phyloP scores from a whole-genome alignment of 92 coral and sea anemone genomes.

The Palythoa caribaeorum region DNA sequence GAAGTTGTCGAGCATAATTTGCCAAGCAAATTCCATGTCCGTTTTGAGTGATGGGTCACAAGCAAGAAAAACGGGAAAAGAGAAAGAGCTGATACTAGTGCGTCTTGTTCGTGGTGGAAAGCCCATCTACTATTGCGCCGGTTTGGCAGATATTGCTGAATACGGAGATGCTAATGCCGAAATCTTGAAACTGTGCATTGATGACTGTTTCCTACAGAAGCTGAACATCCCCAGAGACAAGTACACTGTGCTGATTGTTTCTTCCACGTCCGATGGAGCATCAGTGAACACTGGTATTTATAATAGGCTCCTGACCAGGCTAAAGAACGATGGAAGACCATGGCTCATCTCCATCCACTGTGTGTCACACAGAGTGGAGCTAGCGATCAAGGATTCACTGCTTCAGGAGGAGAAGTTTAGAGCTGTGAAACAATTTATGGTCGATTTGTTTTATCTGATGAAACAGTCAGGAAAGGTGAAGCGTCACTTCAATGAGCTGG shows the following conservation, averaged over 20 bases:
- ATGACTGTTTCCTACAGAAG: constrained; percentile 49
- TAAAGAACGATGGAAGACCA: constrained; percentile 49
- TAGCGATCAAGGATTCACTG: constrained; percentile 46
- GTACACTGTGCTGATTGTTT: constrained; percentile 43
- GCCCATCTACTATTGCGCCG: constrained; percentile 55
- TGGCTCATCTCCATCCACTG: constrained; percentile 60
- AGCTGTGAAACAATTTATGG: constrained; percentile 51
- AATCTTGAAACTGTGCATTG: constrained; percentile 38
- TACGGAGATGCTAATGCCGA: constrained; percentile 51
- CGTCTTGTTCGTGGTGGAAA: constrained; percentile 48
- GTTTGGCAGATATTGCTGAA: constrained; percentile 55
- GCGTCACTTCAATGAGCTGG: constrained; percentile 46
- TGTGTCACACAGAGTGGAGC: constrained; percentile 54
- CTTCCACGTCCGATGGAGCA: constrained; percentile 59
- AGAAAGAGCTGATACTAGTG: constrained; percentile 54
- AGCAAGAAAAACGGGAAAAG: constrained; percentile 52
- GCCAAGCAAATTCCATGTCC: constrained; percentile 51
- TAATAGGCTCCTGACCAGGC: constrained; percentile 47
- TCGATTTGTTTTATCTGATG: constrained; percentile 33
- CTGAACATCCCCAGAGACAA: constrained; percentile 39
- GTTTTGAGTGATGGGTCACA: constrained; percentile 58
- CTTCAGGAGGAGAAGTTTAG: constrained; percentile 23
- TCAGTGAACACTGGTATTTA: constrained; percentile 59
- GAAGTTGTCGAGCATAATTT: constrained; percentile 49
- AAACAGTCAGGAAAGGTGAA: constrained; percentile 54